These are phyloP conservation scores for Megathymus violae DNA, from an alignment of 1,140 invertebrate genomes.

Conservation along the genomic window DNA sequence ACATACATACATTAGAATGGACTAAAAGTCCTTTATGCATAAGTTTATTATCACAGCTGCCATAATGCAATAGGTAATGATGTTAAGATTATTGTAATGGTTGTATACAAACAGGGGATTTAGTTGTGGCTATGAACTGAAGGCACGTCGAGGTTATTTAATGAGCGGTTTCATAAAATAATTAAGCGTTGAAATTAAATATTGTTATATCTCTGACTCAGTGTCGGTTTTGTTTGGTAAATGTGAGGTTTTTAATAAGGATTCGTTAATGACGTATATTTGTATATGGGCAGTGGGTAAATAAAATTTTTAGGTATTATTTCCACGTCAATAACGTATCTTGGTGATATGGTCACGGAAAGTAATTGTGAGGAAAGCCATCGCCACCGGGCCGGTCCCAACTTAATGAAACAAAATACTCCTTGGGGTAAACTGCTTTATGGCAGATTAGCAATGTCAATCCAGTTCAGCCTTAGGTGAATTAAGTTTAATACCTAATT, in stretches of 20 bases:
- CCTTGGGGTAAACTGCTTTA: too few species aligned
- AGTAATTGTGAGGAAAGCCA: too few species aligned
- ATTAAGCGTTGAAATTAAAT: constrained; percentile 38
- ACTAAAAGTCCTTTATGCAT: constrained; percentile 53
- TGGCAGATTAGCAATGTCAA: too few species aligned
- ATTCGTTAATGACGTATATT: constrained; percentile 33
- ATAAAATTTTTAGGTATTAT: constrained; percentile 8
- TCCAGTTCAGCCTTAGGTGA: too few species aligned
- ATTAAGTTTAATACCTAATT: too few species aligned
- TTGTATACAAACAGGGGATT: constrained; percentile 62
- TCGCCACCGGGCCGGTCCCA: too few species aligned
- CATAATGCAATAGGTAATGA: constrained; percentile 59
- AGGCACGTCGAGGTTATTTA: constrained; percentile 45
- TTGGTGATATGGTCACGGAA: too few species aligned
- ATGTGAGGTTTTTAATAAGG: constrained; percentile 33
- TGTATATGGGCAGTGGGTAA: constrained; percentile 12
- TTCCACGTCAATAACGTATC: too few species aligned
- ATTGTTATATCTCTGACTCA: constrained; percentile 17
- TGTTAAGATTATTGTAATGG: constrained; percentile 52
- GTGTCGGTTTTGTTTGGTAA: constrained; percentile 29
- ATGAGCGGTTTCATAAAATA: constrained; percentile 53
- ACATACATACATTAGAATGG: constrained; percentile 64
- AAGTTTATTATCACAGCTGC: constrained; percentile 63
- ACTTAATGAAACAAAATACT: too few species aligned
- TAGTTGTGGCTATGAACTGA: constrained; percentile 44